Percentiles rank a stretch among this genome's conserved stretches.
Conservation (phyloP, 1,140 invertebrate species). For the Drosophila pachea region DNA sequence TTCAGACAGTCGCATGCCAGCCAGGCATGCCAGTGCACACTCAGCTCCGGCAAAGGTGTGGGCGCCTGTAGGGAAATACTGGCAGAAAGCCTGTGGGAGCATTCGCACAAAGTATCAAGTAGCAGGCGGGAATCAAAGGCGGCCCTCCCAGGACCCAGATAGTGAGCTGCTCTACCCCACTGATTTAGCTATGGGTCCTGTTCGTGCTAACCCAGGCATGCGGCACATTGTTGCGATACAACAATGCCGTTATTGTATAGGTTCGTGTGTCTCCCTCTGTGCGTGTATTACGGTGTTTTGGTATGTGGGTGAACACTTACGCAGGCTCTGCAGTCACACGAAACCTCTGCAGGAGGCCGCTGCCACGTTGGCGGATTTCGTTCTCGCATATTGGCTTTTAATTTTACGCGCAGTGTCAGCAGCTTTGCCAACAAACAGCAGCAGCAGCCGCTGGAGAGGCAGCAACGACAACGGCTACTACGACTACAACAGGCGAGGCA, state of each 20-base stretch:
- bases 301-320: conserved; percentile 11
- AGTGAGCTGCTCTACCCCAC: background rate
- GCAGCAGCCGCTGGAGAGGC: conserved; percentile 5
- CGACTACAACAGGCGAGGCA: conserved; percentile 1
- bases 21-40: background rate
- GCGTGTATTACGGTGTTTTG: too few relatives aligned
- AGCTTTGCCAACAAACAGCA: conserved; percentile 27
- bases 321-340: conserved; percentile 14
- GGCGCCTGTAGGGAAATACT: conserved; percentile 47
- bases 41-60: background rate
- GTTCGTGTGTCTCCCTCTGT: conserved; percentile 11
- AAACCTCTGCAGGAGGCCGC: conserved; percentile 35
- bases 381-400: conserved; percentile 72
- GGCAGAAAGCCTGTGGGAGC: conserved; percentile 52
- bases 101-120: conserved; percentile 50
- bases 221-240: conserved; percentile 47
- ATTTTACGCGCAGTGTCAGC: conserved; percentile 70
- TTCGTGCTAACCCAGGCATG: conserved; percentile 21
- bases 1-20: background rate
- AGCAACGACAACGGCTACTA: background rate
- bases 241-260: conserved; percentile 42
- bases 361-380: conserved; percentile 68
- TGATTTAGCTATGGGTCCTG: background rate
- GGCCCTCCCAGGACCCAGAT: background rate
- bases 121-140: conserved; percentile 57